A percentile compares a stretch with the other conserved stretches of the same genome.
These are phyloP conservation scores for Meiosimyza platycephala DNA, from an alignment of 2,888 invertebrate species.

Conservation along the genomic window DNA sequence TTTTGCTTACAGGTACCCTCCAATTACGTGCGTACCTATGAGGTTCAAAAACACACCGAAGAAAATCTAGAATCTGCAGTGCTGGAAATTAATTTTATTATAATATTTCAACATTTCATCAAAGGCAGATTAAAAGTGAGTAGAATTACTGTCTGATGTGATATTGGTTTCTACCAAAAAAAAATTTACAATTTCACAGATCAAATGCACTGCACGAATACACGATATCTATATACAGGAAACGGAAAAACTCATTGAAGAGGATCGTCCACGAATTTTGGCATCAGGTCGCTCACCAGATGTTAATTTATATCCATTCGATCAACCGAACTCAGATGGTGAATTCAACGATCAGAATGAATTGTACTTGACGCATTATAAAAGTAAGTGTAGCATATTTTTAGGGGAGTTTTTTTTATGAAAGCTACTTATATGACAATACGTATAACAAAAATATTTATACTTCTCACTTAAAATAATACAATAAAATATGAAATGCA, in stretches of 20 bases:
- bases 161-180: neutral
- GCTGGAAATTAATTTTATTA: conserved; percentile 63
- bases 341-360: conserved; percentile 61
- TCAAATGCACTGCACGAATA: conserved; percentile 65
- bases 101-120: conserved; percentile 63
- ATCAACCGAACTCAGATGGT: conserved; percentile 59
- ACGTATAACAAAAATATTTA: no score
- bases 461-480: no score
- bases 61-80: conserved; percentile 64
- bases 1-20: conserved; percentile 57
- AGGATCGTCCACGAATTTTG: conserved; percentile 66
- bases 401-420: no score
- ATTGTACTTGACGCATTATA: conserved; percentile 61
- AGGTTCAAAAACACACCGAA: conserved; percentile 60
- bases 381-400: conserved; percentile 56
- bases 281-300: conserved; percentile 67
- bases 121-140: conserved; percentile 63
- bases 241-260: conserved; percentile 64
- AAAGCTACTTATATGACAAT: no score
- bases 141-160: neutral
- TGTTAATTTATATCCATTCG: conserved; percentile 64
- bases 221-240: conserved; percentile 65
- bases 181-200: conserved; percentile 46
- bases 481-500: no score
- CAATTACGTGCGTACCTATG: conserved; percentile 58